These are phyloP conservation scores for Sorex araneus DNA, from an alignment of 2,113 vertebrate genomes.

Conservation along the genomic window DNA sequence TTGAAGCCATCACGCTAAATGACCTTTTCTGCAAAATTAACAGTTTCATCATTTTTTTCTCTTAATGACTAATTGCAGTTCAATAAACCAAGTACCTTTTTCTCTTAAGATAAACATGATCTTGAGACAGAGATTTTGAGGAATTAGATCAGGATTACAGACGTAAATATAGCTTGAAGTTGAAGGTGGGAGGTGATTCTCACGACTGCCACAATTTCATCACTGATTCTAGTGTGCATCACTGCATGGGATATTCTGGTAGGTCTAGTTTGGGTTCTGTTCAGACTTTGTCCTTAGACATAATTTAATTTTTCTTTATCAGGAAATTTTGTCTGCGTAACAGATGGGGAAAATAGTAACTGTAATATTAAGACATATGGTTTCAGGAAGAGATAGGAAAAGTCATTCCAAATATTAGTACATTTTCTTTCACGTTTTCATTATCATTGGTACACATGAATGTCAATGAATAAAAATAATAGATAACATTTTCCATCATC, in stretches of 20 bases:
- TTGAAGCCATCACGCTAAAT: background rate
- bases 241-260: background rate
- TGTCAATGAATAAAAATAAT: constrained; percentile 77
- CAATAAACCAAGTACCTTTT: constrained; percentile 3
- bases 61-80: background rate
- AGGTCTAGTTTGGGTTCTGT: background rate
- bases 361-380: constrained; percentile 77
- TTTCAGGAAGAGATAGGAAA: constrained; percentile 54
- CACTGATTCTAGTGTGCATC: background rate
- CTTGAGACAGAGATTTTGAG: background rate
- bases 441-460: constrained; percentile 62
- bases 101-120: background rate
- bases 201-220: background rate
- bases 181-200: background rate
- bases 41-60: background rate
- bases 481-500: constrained; percentile 69
- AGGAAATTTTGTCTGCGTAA: constrained; percentile 42
- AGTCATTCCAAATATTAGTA: constrained; percentile 80
- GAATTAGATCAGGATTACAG: background rate
- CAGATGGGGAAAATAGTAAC: constrained; percentile 74
- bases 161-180: fast-evolving
- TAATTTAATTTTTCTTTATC: constrained; percentile 57
- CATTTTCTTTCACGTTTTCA: constrained; percentile 72
- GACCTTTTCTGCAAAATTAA: background rate
- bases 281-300: constrained; percentile 25